These are phyloP conservation scores for Doryteuthis pealeii DNA, from an alignment of 1,140 invertebrate species.

Conservation along the genomic window DNA sequence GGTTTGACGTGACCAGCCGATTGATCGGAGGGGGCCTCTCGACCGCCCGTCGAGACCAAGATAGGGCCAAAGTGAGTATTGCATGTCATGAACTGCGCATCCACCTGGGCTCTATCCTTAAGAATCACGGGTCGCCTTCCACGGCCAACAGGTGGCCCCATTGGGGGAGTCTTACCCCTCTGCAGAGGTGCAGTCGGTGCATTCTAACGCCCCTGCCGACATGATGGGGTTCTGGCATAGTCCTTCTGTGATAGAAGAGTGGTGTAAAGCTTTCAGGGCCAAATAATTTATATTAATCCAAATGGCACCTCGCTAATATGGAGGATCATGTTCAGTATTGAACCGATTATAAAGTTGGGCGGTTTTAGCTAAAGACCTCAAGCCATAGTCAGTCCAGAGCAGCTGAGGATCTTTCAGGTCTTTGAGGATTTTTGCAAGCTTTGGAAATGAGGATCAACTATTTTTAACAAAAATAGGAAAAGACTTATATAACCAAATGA, in stretches of 20 bases:
- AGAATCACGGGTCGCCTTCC: too few relatives aligned
- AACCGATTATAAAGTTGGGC: conserved; percentile 86
- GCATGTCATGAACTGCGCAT: too few relatives aligned
- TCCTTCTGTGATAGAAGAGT: conserved; percentile 71
- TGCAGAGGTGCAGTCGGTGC: too few relatives aligned
- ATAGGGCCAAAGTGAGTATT: too few relatives aligned
- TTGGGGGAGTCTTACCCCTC: too few relatives aligned
- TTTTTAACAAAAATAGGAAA: conserved; percentile 90
- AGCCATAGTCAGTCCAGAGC: conserved; percentile 90
- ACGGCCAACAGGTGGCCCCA: too few relatives aligned
- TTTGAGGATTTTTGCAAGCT: conserved; percentile 78
- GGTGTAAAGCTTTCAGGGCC: conserved; percentile 77
- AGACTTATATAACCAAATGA: conserved; percentile 93
- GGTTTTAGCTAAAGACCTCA: conserved; percentile 84
- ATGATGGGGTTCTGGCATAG: too few relatives aligned
- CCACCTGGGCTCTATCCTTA: too few relatives aligned
- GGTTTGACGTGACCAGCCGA: too few relatives aligned
- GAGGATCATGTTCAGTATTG: conserved; percentile 98
- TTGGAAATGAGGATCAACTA: conserved; percentile 79
- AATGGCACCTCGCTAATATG: conserved; percentile 96
- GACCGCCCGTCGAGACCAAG: too few relatives aligned
- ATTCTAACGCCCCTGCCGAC: too few relatives aligned
- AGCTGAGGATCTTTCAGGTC: conserved; percentile 71
- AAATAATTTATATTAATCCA: conserved; percentile 99
- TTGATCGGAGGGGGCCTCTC: too few relatives aligned